Percentiles rank a stretch among this genome's conserved stretches.
These are phyloP conservation scores for Chaetodon trifasciatus DNA, from an alignment of 2,797 vertebrate species.

Conservation along the genomic window DNA sequence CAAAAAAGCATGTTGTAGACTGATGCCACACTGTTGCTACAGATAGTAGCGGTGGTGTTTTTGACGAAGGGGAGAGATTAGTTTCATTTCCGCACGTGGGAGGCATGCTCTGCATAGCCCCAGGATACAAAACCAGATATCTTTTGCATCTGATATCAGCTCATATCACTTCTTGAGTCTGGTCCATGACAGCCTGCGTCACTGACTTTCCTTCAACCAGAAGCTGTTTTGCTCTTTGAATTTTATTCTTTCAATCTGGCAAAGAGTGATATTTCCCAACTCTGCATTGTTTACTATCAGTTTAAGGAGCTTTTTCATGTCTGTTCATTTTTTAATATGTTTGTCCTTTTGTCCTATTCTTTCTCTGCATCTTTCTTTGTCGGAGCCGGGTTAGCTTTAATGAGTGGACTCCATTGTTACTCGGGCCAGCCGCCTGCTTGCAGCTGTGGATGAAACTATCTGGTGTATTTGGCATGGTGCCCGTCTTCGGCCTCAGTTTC, in stretches of 20 bases:
- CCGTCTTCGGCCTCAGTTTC: constrained; percentile 68
- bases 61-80: constrained; percentile 43
- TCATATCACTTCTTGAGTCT: constrained; percentile 62
- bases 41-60: constrained; percentile 43
- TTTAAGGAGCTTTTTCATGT: constrained; percentile 35
- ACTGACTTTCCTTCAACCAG: constrained; percentile 28
- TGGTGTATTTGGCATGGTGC: constrained; percentile 78
- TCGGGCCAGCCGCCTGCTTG: constrained; percentile 75
- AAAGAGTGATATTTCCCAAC: background rate
- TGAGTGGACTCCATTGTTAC: constrained; percentile 84
- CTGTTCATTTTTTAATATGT: constrained; percentile 13
- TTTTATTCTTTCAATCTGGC: constrained; percentile 1
- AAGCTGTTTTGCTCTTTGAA: constrained; percentile 16
- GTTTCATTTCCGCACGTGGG: constrained; percentile 69
- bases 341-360: constrained; percentile 6
- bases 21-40: constrained; percentile 32
- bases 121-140: constrained; percentile 62
- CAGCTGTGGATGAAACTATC: constrained; percentile 87
- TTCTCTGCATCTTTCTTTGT: constrained; percentile 51
- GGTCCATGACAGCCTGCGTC: constrained; percentile 46
- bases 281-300: constrained; percentile 14
- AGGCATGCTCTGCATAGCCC: constrained; percentile 63
- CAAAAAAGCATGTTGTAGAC: constrained; percentile 2
- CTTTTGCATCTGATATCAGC: constrained; percentile 68
- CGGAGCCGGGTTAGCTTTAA: constrained; percentile 73